These are phyloP conservation scores for Antennarius maculatus DNA, from an alignment of 2,797 vertebrate species.

Conservation along the genomic window DNA sequence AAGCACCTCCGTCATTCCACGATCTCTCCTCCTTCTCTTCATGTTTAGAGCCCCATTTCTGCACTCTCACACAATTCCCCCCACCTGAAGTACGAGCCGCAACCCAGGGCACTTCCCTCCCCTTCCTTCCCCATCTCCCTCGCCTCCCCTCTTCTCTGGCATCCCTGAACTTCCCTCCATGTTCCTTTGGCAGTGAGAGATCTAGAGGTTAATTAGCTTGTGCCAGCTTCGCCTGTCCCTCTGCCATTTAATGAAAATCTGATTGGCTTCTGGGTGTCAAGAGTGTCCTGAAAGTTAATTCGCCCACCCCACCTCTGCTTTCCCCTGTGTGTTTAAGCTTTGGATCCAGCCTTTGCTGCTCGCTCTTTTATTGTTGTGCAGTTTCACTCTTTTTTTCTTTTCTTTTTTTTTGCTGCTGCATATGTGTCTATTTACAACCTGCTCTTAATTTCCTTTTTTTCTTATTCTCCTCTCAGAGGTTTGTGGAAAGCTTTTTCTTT, in stretches of 20 bases:
- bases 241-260: conserved; percentile 86
- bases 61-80: conserved; percentile 52
- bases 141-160: conserved; percentile 65
- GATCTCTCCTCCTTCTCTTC: conserved; percentile 24
- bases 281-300: conserved; percentile 87
- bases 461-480: neutral
- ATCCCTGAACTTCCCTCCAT: conserved; percentile 68
- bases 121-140: conserved; percentile 43
- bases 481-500: no score
- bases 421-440: conserved; percentile 6
- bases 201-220: conserved; percentile 86
- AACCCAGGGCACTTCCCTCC: conserved; percentile 61
- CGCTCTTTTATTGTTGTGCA: conserved; percentile 37
- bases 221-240: conserved; percentile 83
- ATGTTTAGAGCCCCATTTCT: conserved; percentile 39
- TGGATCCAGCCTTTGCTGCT: conserved; percentile 53
- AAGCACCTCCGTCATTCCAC: conserved; percentile 25
- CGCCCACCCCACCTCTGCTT: conserved; percentile 63
- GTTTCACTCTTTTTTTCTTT: conserved; percentile 31
- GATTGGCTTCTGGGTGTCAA: conserved; percentile 87
- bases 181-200: conserved; percentile 74
- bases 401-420: conserved; percentile 23
- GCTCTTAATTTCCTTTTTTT: conserved; percentile 3
- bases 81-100: conserved; percentile 62
- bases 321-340: conserved; percentile 73